Evolutionary conservation across 2,888 invertebrate genomes (phyloP), one percentile per base, ranked within the genome.

Genomic region (Napeogenes sylphis): DNA sequence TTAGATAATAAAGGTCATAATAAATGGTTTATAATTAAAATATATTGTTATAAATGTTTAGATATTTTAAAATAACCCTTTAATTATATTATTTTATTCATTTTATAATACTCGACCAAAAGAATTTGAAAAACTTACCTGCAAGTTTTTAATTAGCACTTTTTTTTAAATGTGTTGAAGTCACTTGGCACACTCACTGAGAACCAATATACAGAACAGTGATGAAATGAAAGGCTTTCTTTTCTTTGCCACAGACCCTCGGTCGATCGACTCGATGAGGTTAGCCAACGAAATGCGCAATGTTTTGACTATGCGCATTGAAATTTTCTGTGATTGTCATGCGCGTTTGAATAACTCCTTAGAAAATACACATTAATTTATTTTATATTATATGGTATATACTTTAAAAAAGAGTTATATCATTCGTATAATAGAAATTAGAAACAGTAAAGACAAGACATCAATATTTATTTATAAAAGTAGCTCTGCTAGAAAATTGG

Each of bases 231-330:
- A 81, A 82, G 80, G 73, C 82, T 82, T 74, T 80, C 78, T 77
- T 70, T 71, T 76, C 73, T 69, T 61, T 65, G 66, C 64, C 59
- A 67, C 67, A 69, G 69, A 70, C 67, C 68, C 79, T 82, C 78
- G 85, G 84, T 89, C 88, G 88, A 83, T 83, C 82, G 82, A 80
- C 80, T 87, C 83, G 79, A 79, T 81, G 81, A 85, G 85, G 86
- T 86, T 85, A 85, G 81, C 81, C 75, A 81, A 81, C 67, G 71
- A 77, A 78, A 88, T 90, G 90, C 90, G 90, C 90, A 90, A 90
- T 86, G 87, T 85, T 87, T 86, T 88, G 90, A 90, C 83, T 90
- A 88, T 90, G 90, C 90, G 90, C 90, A 88, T 82, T 90, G 80
- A 85, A 80, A 79, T 81, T 82, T 73, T 71, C 71, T 73, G 72